Conservation (phyloP, 2,888 invertebrate genomes). For the Phyllotreta cruciferae region DNA sequence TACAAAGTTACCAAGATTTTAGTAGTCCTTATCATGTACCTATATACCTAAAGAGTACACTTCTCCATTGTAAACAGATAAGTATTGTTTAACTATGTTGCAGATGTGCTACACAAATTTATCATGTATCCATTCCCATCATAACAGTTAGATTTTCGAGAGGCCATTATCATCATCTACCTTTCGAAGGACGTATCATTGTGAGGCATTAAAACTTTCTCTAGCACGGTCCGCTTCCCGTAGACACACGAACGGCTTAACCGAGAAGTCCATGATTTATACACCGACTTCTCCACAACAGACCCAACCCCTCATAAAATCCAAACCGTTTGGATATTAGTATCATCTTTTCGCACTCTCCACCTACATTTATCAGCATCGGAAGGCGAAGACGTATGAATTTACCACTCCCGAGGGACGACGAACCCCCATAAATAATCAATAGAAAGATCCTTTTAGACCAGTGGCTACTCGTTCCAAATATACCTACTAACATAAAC, state of each 20-base stretch:
- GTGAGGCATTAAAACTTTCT: slow-evolving; percentile 17
- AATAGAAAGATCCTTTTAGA: slow-evolving; percentile 47
- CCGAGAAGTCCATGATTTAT: slow-evolving; percentile 27
- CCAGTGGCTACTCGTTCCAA: slow-evolving; percentile 11
- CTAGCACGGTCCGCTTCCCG: slow-evolving; percentile 8
- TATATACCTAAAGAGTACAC: no score
- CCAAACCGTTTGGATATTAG: slow-evolving; percentile 49
- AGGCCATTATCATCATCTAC: slow-evolving; percentile 6
- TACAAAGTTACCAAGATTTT: slow-evolving; percentile 7
- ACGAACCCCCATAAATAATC: slow-evolving; percentile 53
- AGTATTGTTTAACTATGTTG: neutral
- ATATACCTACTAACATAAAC: neutral
- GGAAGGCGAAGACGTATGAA: slow-evolving; percentile 51
- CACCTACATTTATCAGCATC: slow-evolving; percentile 45
- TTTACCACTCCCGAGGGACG: slow-evolving; percentile 52
- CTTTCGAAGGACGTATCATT: neutral
- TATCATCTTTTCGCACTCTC: slow-evolving; percentile 54
- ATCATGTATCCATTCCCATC: neutral
- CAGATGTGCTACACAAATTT: neutral
- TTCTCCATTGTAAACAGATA: no score
- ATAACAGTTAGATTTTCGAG: neutral
- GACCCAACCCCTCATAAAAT: slow-evolving; percentile 44
- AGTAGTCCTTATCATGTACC: neutral
- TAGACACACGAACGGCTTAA: slow-evolving; percentile 9
- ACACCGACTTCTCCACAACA: slow-evolving; percentile 34